Conservation (phyloP, 2,888 invertebrate genomes). For the Cyclophora albipunctata region DNA sequence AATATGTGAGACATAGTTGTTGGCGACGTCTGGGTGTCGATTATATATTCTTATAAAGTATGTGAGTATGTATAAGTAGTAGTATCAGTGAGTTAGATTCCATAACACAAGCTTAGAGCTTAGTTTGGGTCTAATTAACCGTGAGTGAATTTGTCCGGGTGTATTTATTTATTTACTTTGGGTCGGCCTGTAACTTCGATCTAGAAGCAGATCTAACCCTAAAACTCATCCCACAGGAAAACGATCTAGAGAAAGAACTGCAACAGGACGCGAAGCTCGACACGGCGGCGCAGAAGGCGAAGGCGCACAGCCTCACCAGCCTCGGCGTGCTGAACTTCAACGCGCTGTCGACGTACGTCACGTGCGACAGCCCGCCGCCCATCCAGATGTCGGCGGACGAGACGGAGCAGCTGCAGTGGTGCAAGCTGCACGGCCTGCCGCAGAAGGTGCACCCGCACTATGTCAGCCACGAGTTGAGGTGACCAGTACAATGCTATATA, state of each 20-base stretch:
- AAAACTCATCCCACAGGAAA: slow-evolving; percentile 36
- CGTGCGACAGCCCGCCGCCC: slow-evolving; percentile 88
- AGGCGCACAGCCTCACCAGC: slow-evolving; percentile 50
- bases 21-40: too few species aligned
- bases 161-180: too few species aligned
- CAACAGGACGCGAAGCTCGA: slow-evolving; percentile 59
- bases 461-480: slow-evolving; percentile 79
- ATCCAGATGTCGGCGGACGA: slow-evolving; percentile 87
- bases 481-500: neutral
- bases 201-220: too few species aligned
- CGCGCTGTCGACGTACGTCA: slow-evolving; percentile 78
- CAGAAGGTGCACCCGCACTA: slow-evolving; percentile 79
- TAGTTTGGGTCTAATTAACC: too few species aligned
- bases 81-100: too few species aligned
- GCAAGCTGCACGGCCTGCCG: slow-evolving; percentile 83
- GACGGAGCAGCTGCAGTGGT: slow-evolving; percentile 80
- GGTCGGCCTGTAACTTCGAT: too few species aligned
- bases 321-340: slow-evolving; percentile 64
- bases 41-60: too few species aligned
- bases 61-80: too few species aligned
- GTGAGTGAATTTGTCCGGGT: too few species aligned
- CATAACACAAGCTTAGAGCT: too few species aligned
- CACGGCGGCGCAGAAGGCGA: slow-evolving; percentile 42
- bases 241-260: slow-evolving; percentile 61
- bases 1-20: too few species aligned